phyloP scores from a whole-genome alignment of 1,140 invertebrate genomes.

The Penaeus chinensis region DNA sequence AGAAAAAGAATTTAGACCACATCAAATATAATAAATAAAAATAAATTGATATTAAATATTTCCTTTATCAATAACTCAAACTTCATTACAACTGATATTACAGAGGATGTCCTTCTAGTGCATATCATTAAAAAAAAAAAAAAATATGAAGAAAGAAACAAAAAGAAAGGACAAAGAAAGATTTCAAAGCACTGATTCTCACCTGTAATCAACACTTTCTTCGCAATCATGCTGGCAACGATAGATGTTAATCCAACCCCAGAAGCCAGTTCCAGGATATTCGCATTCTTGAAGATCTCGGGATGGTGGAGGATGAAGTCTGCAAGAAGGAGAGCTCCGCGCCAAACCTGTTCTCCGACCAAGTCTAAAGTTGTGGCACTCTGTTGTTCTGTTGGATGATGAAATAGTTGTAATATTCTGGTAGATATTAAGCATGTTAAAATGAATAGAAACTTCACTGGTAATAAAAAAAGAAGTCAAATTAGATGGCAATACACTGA shows the following conservation, averaged over 20 bases:
- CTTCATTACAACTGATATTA: no score
- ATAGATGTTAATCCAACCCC: slow-evolving; percentile 81
- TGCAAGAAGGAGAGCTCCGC: slow-evolving; percentile 83
- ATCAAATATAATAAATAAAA: no score
- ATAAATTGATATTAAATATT: no score
- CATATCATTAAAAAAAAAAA: no score
- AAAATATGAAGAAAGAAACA: not conserved
- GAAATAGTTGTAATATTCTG: no score
- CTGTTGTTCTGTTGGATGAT: slow-evolving; percentile 76
- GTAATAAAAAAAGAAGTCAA: no score
- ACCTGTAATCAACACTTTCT: slow-evolving; percentile 84
- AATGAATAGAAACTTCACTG: no score
- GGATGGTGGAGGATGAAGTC: slow-evolving; percentile 80
- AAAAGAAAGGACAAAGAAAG: not conserved
- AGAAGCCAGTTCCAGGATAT: slow-evolving; percentile 74
- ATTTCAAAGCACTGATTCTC: not conserved
- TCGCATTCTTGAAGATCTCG: slow-evolving; percentile 66
- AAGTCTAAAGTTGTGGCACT: slow-evolving; percentile 78
- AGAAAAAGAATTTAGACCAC: no score
- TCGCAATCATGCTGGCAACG: slow-evolving; percentile 79
- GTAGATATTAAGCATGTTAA: not conserved
- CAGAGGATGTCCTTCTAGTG: no score
- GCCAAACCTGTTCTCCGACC: slow-evolving; percentile 88
- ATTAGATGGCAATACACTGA: no score
- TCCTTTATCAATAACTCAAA: no score